A percentile compares a stretch with the other conserved stretches of the same genome.
Conservation (phyloP, 2,113 vertebrate species). For the Ochotona curzoniae region DNA sequence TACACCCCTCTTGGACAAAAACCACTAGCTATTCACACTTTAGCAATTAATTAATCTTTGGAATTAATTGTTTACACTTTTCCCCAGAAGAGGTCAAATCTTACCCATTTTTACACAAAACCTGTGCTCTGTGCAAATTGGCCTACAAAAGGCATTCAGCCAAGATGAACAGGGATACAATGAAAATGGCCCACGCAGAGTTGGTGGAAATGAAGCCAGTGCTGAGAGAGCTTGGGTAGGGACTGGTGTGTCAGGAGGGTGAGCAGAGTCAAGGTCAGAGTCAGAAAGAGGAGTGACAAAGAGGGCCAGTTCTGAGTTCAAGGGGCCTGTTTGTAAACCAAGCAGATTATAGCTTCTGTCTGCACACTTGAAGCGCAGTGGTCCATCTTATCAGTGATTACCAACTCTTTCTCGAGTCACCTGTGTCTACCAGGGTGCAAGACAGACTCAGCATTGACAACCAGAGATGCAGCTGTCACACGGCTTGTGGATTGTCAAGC, state of each 20-base stretch:
- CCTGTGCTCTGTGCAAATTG: neutral
- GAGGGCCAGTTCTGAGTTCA: neutral
- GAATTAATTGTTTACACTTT: neutral
- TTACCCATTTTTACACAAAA: neutral
- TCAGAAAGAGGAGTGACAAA: rapidly evolving
- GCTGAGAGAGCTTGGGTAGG: neutral
- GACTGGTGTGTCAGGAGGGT: neutral
- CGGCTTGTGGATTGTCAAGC: neutral
- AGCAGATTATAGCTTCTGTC: neutral
- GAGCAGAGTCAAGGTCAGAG: neutral
- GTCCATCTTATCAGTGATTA: neutral
- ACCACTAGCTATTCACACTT: neutral
- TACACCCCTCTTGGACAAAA: neutral
- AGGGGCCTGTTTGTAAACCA: neutral
- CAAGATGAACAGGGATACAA: rapidly evolving
- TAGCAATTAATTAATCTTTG: neutral
- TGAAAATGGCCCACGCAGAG: too few species aligned
- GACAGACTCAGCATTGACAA: neutral
- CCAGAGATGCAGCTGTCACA: neutral
- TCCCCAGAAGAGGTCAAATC: neutral
- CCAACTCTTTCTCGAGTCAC: neutral
- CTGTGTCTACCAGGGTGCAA: neutral
- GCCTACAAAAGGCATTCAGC: neutral
- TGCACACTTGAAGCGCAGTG: neutral
- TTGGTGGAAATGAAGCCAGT: neutral